phyloP scores from a whole-genome alignment of 2,113 vertebrate species.

The Takifugu flavidus region DNA sequence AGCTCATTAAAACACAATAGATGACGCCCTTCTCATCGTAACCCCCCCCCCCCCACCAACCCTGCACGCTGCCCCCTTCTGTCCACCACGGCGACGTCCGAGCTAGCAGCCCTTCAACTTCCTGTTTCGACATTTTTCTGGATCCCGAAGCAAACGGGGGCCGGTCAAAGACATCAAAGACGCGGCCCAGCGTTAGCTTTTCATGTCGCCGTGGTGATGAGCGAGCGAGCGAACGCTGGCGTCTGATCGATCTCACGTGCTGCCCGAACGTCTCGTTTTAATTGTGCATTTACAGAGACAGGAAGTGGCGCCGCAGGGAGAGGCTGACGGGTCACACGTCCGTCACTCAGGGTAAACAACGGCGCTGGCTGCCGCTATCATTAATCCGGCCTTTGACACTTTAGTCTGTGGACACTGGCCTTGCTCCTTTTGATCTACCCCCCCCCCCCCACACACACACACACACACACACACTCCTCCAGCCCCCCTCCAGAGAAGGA shows the following conservation, averaged over 20 bases:
- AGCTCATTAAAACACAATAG: background rate
- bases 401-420: constrained; percentile 59
- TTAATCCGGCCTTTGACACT: constrained; percentile 69
- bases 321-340: constrained; percentile 65
- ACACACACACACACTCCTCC: constrained; percentile 5
- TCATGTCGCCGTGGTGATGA: background rate
- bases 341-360: constrained; percentile 65
- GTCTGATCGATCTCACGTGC: constrained; percentile 23
- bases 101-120: too few species aligned
- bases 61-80: too few species aligned
- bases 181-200: too few species aligned
- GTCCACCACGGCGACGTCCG: too few species aligned
- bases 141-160: too few species aligned
- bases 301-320: constrained; percentile 58
- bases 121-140: too few species aligned
- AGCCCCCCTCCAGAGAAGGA: constrained; percentile 14
- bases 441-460: background rate
- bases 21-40: background rate
- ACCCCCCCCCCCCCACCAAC: background rate
- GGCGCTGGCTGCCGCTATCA: constrained; percentile 58
- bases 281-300: constrained; percentile 72
- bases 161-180: too few species aligned
- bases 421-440: constrained; percentile 61
- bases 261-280: constrained; percentile 69
- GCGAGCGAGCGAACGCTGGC: background rate